A percentile compares a stretch with the other conserved stretches of the same genome.
These are phyloP conservation scores for Condylura cristata DNA, from an alignment of 2,113 vertebrate genomes.

Conservation along the genomic window DNA sequence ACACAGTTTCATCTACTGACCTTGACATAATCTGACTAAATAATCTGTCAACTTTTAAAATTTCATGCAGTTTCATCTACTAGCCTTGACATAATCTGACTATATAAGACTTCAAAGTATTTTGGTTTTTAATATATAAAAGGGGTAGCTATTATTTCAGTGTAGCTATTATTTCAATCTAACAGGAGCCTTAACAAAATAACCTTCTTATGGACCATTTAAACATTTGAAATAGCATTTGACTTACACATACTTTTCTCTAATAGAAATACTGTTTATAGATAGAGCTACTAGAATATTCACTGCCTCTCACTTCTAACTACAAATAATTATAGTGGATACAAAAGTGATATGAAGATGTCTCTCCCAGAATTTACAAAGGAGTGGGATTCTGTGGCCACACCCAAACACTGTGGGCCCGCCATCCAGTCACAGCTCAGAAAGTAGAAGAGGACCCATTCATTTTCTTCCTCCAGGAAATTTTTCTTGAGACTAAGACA, in stretches of 20 bases:
- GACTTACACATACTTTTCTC: not conserved
- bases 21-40: not conserved
- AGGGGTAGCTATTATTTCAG: not conserved
- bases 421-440: not conserved
- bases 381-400: not conserved
- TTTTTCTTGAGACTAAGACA: not conserved
- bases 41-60: not conserved
- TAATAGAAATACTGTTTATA: not conserved
- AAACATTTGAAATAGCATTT: not conserved
- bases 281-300: not conserved
- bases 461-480: not conserved
- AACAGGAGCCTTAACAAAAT: not conserved
- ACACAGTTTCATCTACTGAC: not conserved
- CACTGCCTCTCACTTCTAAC: not conserved
- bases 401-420: not conserved
- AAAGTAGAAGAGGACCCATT: not conserved
- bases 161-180: constrained; percentile 10
- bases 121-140: constrained; percentile 48
- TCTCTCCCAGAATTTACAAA: not conserved
- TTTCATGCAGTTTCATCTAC: not conserved
- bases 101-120: not conserved
- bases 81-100: not conserved
- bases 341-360: not conserved
- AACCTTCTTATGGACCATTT: not conserved
- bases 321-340: not conserved